These are phyloP conservation scores for Platerodrilus igneus DNA, from an alignment of 2,888 invertebrate genomes.

Conservation along the genomic window DNA sequence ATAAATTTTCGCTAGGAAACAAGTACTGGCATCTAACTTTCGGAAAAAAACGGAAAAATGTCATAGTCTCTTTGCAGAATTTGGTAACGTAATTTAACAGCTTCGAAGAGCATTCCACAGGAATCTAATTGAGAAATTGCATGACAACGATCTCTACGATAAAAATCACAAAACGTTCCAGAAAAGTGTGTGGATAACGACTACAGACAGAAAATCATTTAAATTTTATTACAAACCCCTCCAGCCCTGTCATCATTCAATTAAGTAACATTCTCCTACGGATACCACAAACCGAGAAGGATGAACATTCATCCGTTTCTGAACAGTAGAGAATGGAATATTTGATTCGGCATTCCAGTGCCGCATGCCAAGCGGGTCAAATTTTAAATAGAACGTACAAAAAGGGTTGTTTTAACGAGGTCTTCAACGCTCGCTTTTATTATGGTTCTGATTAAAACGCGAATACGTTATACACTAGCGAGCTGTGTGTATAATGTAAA, in stretches of 20 bases:
- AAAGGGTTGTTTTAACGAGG: constrained; percentile 32
- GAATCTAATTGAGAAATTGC: no score
- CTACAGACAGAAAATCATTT: constrained; percentile 24
- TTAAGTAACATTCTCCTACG: constrained; percentile 37
- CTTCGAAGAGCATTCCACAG: no score
- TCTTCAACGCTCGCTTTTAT: constrained; percentile 30
- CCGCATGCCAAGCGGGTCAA: constrained; percentile 24
- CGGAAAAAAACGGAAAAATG: no score
- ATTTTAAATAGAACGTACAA: constrained; percentile 21
- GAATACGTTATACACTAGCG: constrained; percentile 35
- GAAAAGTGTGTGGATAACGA: constrained; percentile 6
- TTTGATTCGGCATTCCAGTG: constrained; percentile 27
- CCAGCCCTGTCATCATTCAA: constrained; percentile 37
- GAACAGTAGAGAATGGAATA: constrained; percentile 25
- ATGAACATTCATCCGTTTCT: constrained; percentile 23
- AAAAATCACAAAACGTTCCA: no score
- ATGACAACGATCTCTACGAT: no score
- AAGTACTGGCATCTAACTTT: no score
- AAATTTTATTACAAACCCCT: constrained; percentile 32
- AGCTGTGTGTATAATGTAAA: constrained; percentile 28
- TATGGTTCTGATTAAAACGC: constrained; percentile 32
- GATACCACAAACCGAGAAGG: constrained; percentile 27
- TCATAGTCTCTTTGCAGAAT: no score
- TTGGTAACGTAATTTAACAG: no score
- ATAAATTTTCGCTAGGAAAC: no score